Evolutionary conservation across 2,797 vertebrate genomes (phyloP), one percentile per base, ranked within the genome.

Genomic region (Scarus forsteni): DNA sequence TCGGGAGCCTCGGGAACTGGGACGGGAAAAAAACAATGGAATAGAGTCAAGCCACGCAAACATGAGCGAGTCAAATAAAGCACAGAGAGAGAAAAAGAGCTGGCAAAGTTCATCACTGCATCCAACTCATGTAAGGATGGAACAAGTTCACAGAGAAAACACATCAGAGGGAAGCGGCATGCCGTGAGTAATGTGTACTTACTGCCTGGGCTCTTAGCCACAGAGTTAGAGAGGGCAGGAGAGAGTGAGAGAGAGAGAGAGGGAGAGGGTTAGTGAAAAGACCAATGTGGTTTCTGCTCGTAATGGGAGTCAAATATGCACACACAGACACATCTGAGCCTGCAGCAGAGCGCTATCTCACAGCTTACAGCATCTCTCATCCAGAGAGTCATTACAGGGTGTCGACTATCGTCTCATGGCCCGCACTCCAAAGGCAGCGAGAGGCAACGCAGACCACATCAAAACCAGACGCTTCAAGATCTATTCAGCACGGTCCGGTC

Each of bases 1-100:
- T 99, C 97, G 0, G 98, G 98, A 8, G 97, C 98, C 85, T 98
- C 98, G 1, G 97, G 97, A 10, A 98, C 98, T 97, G 87, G 5
- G 36, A 14, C 35, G 11, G 18, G 53, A 54, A 66, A 0, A 56
- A 56, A 0, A 10, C 50, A 7, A 27, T 2, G 27, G 18, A 36
- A 44, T 0, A 49, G 15, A 12, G 48, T 56, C 56, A 16, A 76
- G 44, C n/a, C 1, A n/a, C 8, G 44, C 40, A 46, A 18, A 71
- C 39, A 15, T 46, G 14, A 36, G n/a, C 50, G 19, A 42, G 11
- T 62, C 15, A 7, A 36, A 35, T 49, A 15, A 48, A 55, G 61
- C 58, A 74, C 36, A 75, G n/a, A 36, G 10, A 77, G 38, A 45
- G 39, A n/a, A 0, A 60, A n/a, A 68, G 16, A 80, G 69, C 50